These are phyloP conservation scores for Crioceris asparagi DNA, from an alignment of 2,888 invertebrate genomes.

Conservation along the genomic window DNA sequence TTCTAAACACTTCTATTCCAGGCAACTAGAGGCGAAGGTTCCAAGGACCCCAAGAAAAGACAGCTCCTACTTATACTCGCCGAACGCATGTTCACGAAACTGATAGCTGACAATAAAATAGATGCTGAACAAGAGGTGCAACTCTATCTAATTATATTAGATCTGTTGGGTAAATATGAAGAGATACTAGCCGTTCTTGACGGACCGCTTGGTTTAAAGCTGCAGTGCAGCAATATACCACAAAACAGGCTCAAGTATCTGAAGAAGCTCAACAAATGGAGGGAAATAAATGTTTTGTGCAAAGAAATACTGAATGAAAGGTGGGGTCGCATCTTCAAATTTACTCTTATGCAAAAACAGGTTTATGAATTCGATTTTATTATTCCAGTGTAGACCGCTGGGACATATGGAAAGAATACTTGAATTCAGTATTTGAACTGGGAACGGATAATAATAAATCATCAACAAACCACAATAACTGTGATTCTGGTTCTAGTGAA, in stretches of 20 bases:
- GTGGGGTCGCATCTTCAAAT: conserved; percentile 43
- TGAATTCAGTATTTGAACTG: conserved; percentile 58
- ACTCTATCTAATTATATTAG: conserved; percentile 78
- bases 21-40: conserved; percentile 44
- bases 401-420: conserved; percentile 63
- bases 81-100: conserved; percentile 87
- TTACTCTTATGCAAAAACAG: background rate
- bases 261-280: conserved; percentile 63
- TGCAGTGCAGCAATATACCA: conserved; percentile 56
- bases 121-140: conserved; percentile 92
- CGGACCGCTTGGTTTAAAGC: conserved; percentile 57
- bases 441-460: conserved; percentile 6
- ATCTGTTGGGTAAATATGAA: conserved; percentile 68
- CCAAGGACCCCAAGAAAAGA: conserved; percentile 45
- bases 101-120: conserved; percentile 75
- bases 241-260: conserved; percentile 65
- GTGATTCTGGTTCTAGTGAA: conserved; percentile 18
- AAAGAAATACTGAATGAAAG: conserved; percentile 64
- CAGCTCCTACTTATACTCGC: conserved; percentile 76
- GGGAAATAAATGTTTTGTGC: conserved; percentile 59
- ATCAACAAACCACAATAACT: conserved; percentile 15
- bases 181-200: conserved; percentile 75
- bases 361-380: conserved; percentile 7
- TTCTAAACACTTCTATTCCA: background rate
- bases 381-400: conserved; percentile 52